Evolutionary conservation across 2,888 invertebrate genomes (phyloP).

Genomic region (Zygogramma bicolorata): DNA sequence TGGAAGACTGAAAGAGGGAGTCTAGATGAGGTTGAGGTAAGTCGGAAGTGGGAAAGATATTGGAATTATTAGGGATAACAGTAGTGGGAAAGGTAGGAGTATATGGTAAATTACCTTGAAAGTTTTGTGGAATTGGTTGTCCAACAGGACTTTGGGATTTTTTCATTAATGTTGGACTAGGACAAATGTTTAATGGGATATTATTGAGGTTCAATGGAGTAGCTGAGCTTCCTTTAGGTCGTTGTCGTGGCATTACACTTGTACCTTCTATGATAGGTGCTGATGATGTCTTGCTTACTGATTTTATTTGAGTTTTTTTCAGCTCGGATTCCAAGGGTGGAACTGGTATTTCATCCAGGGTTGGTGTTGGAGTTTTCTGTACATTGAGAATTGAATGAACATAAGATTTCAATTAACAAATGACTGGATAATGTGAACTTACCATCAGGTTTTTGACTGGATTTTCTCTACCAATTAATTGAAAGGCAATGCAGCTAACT

Average conservation of each 20-base stretch:
- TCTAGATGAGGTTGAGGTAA: constrained; percentile 68
- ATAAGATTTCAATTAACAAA: not conserved
- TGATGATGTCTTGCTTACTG: constrained; percentile 60
- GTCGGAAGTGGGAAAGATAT: constrained; percentile 46
- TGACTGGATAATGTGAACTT: constrained; percentile 64
- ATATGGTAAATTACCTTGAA: constrained; percentile 45
- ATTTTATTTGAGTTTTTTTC: constrained; percentile 70
- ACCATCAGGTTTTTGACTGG: constrained; percentile 86
- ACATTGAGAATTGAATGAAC: not conserved
- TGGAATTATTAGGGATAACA: constrained; percentile 27
- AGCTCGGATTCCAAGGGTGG: constrained; percentile 80
- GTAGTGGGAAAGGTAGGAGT: constrained; percentile 47
- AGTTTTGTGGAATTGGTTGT: constrained; percentile 38
- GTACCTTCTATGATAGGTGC: constrained; percentile 74
- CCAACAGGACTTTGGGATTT: constrained; percentile 63
- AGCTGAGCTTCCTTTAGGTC: constrained; percentile 78
- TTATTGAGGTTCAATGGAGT: constrained; percentile 65
- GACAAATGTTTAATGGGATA: constrained; percentile 69
- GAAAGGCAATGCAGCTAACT: constrained; percentile 81
- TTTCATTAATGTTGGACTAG: constrained; percentile 68
- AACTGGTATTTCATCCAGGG: constrained; percentile 74
- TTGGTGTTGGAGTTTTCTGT: constrained; percentile 77
- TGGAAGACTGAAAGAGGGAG: constrained; percentile 75
- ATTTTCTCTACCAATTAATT: constrained; percentile 77
- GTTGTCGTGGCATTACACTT: constrained; percentile 84